Percentiles rank a stretch among this genome's conserved stretches.
phyloP scores from a whole-genome alignment of 2,797 vertebrate species.

The Perodicticus potto region DNA sequence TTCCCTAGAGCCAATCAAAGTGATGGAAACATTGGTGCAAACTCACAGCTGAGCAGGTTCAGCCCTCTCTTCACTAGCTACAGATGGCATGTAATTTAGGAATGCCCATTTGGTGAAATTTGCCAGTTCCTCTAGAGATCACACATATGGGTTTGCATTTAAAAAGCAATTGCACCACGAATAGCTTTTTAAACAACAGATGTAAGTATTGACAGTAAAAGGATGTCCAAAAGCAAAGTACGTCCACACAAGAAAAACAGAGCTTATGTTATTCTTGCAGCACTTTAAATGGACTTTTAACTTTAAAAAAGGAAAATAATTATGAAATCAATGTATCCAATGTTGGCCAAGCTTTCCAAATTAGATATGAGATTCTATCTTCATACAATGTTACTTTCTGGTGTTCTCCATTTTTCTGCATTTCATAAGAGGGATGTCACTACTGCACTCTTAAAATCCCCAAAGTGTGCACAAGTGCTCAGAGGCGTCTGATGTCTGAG shows the following conservation, averaged over 20 bases:
- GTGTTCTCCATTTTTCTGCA: slow-evolving; percentile 47
- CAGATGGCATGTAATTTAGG: slow-evolving; percentile 91
- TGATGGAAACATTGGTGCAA: slow-evolving; percentile 89
- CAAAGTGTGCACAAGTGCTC: not conserved
- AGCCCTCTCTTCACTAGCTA: slow-evolving; percentile 89
- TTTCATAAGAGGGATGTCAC: slow-evolving; percentile 55
- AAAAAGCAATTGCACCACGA: slow-evolving; percentile 88
- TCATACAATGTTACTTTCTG: slow-evolving; percentile 69
- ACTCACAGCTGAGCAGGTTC: slow-evolving; percentile 95
- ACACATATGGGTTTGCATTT: slow-evolving; percentile 90
- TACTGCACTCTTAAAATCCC: slow-evolving; percentile 65
- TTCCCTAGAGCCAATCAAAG: slow-evolving; percentile 89
- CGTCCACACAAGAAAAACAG: slow-evolving; percentile 76
- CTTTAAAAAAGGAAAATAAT: slow-evolving; percentile 71
- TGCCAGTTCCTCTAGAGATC: slow-evolving; percentile 90
- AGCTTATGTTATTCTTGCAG: slow-evolving; percentile 73
- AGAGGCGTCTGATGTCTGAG: slow-evolving; percentile 49
- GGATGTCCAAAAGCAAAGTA: slow-evolving; percentile 81
- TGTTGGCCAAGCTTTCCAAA: slow-evolving; percentile 81
- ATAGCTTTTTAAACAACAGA: slow-evolving; percentile 91
- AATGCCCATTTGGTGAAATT: slow-evolving; percentile 91
- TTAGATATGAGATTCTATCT: slow-evolving; percentile 80
- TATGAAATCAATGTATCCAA: slow-evolving; percentile 79
- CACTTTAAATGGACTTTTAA: slow-evolving; percentile 78
- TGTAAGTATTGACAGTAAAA: slow-evolving; percentile 89